phyloP scores from a whole-genome alignment of 1,140 invertebrate species.

The Euura lappo region DNA sequence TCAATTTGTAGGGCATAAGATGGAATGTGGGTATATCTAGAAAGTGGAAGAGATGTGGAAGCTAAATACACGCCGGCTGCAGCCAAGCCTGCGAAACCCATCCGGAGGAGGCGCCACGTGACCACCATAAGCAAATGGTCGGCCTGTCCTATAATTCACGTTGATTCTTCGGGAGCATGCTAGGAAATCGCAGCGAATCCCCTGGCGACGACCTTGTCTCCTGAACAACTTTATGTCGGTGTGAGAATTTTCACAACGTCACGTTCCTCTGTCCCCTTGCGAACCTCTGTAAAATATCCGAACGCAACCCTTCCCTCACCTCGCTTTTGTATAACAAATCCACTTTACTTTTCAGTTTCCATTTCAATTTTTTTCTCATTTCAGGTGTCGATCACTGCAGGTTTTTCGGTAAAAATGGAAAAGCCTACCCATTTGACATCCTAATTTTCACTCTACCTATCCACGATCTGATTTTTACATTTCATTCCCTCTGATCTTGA shows the following conservation, averaged over 20 bases:
- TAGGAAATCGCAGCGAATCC: background rate
- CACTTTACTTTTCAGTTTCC: too few species aligned
- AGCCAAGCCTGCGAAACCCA: background rate
- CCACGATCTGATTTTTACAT: too few species aligned
- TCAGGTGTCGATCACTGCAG: too few species aligned
- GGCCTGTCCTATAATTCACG: background rate
- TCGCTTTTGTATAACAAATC: too few species aligned
- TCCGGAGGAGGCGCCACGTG: background rate
- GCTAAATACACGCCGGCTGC: background rate
- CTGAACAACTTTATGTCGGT: background rate
- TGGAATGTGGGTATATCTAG: background rate
- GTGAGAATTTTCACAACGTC: background rate
- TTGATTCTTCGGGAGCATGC: background rate
- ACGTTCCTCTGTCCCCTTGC: background rate
- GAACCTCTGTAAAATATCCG: background rate
- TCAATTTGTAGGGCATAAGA: background rate
- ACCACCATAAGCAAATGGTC: slow-evolving; percentile 2
- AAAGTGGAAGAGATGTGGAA: background rate
- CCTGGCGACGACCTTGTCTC: background rate
- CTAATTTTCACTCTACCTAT: too few species aligned
- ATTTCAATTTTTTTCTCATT: too few species aligned
- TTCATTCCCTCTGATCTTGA: too few species aligned
- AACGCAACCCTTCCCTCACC: too few species aligned
- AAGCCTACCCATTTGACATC: too few species aligned
- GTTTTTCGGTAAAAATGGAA: too few species aligned